Base-by-base conservation (phyloP, 2,113 vertebrate genomes). In the Cercocebus atys region DNA sequence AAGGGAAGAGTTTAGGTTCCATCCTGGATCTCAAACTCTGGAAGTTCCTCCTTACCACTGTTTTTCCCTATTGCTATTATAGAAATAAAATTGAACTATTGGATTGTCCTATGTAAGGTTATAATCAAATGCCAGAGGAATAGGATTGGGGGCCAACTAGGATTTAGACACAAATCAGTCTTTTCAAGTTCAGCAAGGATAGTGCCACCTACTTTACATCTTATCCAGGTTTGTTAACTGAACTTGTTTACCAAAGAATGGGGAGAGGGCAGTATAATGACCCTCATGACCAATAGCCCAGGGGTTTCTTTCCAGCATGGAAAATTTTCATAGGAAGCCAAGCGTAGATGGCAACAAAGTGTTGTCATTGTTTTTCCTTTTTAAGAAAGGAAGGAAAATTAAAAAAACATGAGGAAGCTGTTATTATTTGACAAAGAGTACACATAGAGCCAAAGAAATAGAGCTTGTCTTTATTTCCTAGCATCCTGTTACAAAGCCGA, bases 291-390 rank as follows among this genome's bases (percentile, higher is more conserved):
- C 32, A 98, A 38, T 30, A 25, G 43, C 47, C n/a, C 66, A 90
- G 68, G 12, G 27, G 64, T 94, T 97, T 87, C 59, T 83, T 93
- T 47, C 87, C 75, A 90, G 92, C 85, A 35, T 80, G 66, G 90
- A 95, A 97, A 52, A 64, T 83, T 90, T 97, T 95, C 76, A 94
- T 22, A 90, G 76, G 76, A 83, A 96, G 23, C 27, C 75, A 96
- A 83, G 20, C 23, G 35, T 92, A 50, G 18, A 81, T 87, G 76
- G 13, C 79, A 92, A 72, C 64, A 92, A 78, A 94, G 79, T 68
- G 7, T 25, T n/a, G 92, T 82, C 59, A 0, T 52, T 52, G 50
- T 83, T 20, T 64, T 84, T 35, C 57, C 16, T 88, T 90, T 96
- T 90, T 72, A 93, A 79, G 59, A 70, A 87, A 80, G 61, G 17